Percentiles rank a stretch among this genome's conserved stretches.
phyloP scores from a whole-genome alignment of 1,140 invertebrate species.

The Phortica variegata region DNA sequence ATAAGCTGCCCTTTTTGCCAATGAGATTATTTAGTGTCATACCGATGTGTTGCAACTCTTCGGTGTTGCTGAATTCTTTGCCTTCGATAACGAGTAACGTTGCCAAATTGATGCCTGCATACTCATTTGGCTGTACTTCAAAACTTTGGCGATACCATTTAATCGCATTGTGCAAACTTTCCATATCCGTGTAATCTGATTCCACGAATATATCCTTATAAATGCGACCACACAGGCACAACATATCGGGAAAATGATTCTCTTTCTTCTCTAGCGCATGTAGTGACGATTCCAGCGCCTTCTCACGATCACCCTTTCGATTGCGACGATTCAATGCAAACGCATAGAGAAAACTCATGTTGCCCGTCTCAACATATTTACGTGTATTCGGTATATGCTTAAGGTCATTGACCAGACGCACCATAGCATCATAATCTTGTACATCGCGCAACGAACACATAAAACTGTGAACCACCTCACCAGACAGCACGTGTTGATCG shows the following conservation, averaged over 20 bases:
- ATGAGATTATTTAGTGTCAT: conserved; percentile 97
- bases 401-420: conserved; percentile 93
- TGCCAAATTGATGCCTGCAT: conserved; percentile 98
- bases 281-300: conserved; percentile 87
- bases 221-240: conserved; percentile 97
- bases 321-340: conserved; percentile 97
- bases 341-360: conserved; percentile 91
- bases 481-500: conserved; percentile 94
- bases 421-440: conserved; percentile 98
- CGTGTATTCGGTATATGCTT: conserved; percentile 89
- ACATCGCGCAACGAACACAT: conserved; percentile 89
- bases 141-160: conserved; percentile 99
- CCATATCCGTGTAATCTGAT: conserved; percentile 85
- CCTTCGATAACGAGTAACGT: conserved; percentile 97
- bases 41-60: conserved; percentile 80
- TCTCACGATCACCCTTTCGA: conserved; percentile 90
- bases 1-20: conserved; percentile 94
- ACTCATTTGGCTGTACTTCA: conserved; percentile 97
- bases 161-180: conserved; percentile 89
- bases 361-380: conserved; percentile 84
- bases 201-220: conserved; percentile 99
- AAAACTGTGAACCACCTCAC: conserved; percentile 91
- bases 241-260: conserved; percentile 92
- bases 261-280: conserved; percentile 89
- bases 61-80: conserved; percentile 89